Evolutionary conservation across 2,797 vertebrate genomes (phyloP), one percentile per base, ranked within the genome.

Genomic region (Paedocypris micromegethes): DNA sequence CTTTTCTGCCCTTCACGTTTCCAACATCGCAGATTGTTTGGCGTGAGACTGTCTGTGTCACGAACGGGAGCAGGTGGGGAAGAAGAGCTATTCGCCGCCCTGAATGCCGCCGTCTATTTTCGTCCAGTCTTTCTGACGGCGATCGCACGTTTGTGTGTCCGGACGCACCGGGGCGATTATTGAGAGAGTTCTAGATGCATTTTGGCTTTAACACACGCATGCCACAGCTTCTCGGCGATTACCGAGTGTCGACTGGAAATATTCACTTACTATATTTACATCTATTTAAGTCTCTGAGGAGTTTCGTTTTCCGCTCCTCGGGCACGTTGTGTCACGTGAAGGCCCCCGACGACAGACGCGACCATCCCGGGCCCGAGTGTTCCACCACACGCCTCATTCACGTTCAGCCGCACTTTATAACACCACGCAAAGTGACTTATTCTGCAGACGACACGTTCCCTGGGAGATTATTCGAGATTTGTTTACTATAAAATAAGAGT

Each of bases 21-120:
- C 61, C 50, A 58, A 63, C 54, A 73, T 65, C 23, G 23, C 23
- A 23, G 23, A 23, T 23, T 23, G 23, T 23, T 23, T 23, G 23
- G 23, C 23, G 23, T 23, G 23, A 23, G 23, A 23, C 23, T 23
- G 23, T 23, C 23, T 23, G 23, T 23, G 23, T 23, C 23, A 23
- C 23, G 23, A 23, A 88, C 84, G n/a, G 87, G 82, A 88, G 86
- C 90, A 90, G 88, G 89, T 90, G 89, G 83, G 53, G 40, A 79
- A 76, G 65, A 74, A 66, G 80, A 79, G 79, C 83, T 85, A 77
- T 82, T 50, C 68, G 79, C 77, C 51, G 48, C 68, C 71, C 74
- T 71, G 75, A 74, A 75, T 75, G 72, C 72, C 68, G 58, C 68
- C 1, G 46, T 66, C 61, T 81, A 83, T 83, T 81, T 81, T 75